Evolutionary conservation across 37 sponge, comb jelly and placozoan genomes (phyloP).

Genomic region (Axinella damicornis): DNA sequence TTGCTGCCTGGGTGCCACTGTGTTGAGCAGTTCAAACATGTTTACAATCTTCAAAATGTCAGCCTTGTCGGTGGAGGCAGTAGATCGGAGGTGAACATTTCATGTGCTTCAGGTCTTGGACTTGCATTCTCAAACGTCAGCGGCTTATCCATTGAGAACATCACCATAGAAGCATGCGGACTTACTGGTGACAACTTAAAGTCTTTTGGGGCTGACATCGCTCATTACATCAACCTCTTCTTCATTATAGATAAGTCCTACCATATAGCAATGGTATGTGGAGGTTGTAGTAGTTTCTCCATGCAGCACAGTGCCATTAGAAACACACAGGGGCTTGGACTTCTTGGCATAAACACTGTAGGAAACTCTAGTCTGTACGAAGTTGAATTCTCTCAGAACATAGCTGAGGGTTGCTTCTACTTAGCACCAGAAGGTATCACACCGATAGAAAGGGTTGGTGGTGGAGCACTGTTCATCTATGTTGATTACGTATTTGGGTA

Average conservation of each 20-base stretch:
- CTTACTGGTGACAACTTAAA: background rate
- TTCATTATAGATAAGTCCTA: background rate
- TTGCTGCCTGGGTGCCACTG: slow-evolving; percentile 29
- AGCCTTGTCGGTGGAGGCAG: background rate
- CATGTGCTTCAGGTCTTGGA: slow-evolving; percentile 30
- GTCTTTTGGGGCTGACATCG: background rate
- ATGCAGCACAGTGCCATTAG: background rate
- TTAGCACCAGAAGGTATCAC: background rate
- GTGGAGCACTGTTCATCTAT: slow-evolving; percentile 40
- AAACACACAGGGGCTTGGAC: slow-evolving; percentile 43
- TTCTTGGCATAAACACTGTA: slow-evolving; percentile 44
- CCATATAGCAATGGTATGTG: slow-evolving; percentile 20
- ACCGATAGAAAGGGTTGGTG: slow-evolving; percentile 23
- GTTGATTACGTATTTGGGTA: slow-evolving; percentile 10
- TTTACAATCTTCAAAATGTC: background rate
- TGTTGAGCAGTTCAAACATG: background rate
- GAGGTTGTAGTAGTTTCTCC: slow-evolving; percentile 4
- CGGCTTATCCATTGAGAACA: slow-evolving; percentile 7
- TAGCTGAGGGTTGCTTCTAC: slow-evolving; percentile 5
- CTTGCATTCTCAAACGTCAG: slow-evolving; percentile 47
- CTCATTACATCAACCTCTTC: slow-evolving; percentile 8
- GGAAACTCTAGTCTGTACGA: slow-evolving; percentile 29
- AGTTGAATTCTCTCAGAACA: background rate
- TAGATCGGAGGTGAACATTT: background rate
- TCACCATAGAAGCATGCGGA: slow-evolving; percentile 50